These are phyloP conservation scores for Craniophora ligustri DNA, from an alignment of 2,888 invertebrate genomes.

Conservation along the genomic window DNA sequence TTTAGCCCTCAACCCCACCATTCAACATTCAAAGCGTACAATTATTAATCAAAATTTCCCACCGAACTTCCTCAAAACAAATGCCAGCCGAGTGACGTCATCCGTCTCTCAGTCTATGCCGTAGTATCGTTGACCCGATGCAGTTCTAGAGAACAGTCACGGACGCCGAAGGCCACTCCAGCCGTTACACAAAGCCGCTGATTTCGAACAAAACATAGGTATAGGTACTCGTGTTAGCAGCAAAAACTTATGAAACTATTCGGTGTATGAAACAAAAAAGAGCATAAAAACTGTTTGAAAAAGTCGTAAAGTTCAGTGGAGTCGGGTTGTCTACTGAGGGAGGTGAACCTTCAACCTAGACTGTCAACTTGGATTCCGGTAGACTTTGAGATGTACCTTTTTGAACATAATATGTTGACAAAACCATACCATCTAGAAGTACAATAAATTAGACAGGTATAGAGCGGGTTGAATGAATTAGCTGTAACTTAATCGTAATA, in stretches of 20 bases:
- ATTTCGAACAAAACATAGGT: slow-evolving; percentile 35
- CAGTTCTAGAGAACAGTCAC: slow-evolving; percentile 42
- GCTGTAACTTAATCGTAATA: too few species aligned
- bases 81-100: slow-evolving; percentile 43
- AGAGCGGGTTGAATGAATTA: too few species aligned
- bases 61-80: slow-evolving; percentile 35
- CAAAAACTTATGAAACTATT: slow-evolving; percentile 29
- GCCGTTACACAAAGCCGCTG: slow-evolving; percentile 56
- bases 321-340: slow-evolving; percentile 20
- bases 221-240: slow-evolving; percentile 5
- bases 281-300: slow-evolving; percentile 11
- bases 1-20: background rate
- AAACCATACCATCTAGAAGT: too few species aligned
- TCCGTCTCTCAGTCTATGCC: slow-evolving; percentile 2
- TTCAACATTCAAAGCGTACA: slow-evolving; percentile 2
- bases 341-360: background rate
- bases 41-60: slow-evolving; percentile 26
- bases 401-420: too few species aligned
- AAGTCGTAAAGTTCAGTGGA: slow-evolving; percentile 4
- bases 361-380: background rate
- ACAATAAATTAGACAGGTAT: too few species aligned
- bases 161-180: slow-evolving; percentile 49
- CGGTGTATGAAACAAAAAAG: slow-evolving; percentile 8
- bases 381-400: background rate
- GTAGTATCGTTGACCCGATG: slow-evolving; percentile 42